A percentile compares a stretch with the other conserved stretches of the same genome.
Conservation (phyloP, 2,888 invertebrate species). For the Mythimna loreyi region DNA sequence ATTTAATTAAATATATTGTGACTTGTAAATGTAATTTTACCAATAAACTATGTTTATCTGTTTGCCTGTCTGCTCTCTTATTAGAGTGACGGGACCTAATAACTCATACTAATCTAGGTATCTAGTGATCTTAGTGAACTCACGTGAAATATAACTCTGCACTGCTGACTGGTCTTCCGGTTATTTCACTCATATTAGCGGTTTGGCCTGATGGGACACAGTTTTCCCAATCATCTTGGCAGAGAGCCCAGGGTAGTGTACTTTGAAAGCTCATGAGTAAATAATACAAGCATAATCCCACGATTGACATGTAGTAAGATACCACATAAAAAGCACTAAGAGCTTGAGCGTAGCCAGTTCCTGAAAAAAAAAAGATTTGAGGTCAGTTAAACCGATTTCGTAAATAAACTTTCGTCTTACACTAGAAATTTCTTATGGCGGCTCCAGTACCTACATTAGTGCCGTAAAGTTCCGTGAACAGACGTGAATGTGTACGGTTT, state of each 20-base stretch:
- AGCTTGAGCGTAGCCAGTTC: conserved; percentile 93
- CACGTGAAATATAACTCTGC: conserved; percentile 92
- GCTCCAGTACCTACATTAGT: too few relatives aligned
- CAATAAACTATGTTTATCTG: too few relatives aligned
- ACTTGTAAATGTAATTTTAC: too few relatives aligned
- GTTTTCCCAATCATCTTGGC: conserved; percentile 90
- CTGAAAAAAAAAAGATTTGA: conserved; percentile 78
- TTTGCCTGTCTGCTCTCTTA: conserved; percentile 5
- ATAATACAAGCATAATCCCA: conserved; percentile 94
- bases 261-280: conserved; percentile 93
- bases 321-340: conserved; percentile 92
- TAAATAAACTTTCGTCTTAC: too few relatives aligned
- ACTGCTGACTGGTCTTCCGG: conserved; percentile 82
- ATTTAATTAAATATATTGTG: too few relatives aligned
- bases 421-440: too few relatives aligned
- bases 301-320: conserved; percentile 94
- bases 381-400: neutral
- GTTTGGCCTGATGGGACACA: conserved; percentile 83
- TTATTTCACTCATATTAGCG: conserved; percentile 64
- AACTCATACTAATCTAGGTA: neutral
- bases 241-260: conserved; percentile 94
- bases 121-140: conserved; percentile 62
- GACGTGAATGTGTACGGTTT: too few relatives aligned
- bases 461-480: too few relatives aligned
- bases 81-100: neutral